Evolutionary conservation across 2,113 vertebrate genomes (phyloP).

Genomic region (Chaetops frenatus): DNA sequence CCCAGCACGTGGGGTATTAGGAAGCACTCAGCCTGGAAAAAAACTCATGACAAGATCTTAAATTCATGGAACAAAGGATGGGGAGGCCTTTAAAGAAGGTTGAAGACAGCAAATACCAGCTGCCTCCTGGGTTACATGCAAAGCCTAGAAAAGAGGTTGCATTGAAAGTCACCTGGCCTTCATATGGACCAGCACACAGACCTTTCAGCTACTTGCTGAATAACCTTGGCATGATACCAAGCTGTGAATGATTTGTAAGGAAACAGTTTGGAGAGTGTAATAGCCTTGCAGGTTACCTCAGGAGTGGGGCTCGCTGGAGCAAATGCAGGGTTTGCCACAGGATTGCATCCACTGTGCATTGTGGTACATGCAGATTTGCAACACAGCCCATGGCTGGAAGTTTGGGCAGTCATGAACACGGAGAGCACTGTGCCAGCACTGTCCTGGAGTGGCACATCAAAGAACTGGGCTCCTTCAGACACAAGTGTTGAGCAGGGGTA

Average conservation of each 20-base stretch:
- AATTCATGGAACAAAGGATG: not conserved
- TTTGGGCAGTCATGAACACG: not conserved
- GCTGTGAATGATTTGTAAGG: not conserved
- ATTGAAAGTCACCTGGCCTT: not conserved
- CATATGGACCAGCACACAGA: not conserved
- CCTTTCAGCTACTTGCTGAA: not conserved
- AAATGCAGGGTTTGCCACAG: not conserved
- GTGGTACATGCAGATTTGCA: not conserved
- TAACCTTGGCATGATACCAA: not conserved
- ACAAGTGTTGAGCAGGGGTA: not conserved
- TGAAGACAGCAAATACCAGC: not conserved
- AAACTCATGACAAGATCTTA: not conserved
- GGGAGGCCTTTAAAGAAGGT: not conserved
- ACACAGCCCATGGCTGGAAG: not conserved
- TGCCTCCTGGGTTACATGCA: not conserved
- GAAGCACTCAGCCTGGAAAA: not conserved
- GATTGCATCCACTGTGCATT: not conserved
- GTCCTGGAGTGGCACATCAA: not conserved
- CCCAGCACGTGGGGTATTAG: rapidly evolving
- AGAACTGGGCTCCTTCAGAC: not conserved
- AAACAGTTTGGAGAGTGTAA: not conserved
- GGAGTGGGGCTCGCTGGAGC: rapidly evolving
- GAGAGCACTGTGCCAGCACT: not conserved
- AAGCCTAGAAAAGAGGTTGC: not conserved
- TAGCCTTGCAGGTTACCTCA: not conserved